Conservation (phyloP, 2,888 invertebrate species). For the Brachycybe producta region DNA sequence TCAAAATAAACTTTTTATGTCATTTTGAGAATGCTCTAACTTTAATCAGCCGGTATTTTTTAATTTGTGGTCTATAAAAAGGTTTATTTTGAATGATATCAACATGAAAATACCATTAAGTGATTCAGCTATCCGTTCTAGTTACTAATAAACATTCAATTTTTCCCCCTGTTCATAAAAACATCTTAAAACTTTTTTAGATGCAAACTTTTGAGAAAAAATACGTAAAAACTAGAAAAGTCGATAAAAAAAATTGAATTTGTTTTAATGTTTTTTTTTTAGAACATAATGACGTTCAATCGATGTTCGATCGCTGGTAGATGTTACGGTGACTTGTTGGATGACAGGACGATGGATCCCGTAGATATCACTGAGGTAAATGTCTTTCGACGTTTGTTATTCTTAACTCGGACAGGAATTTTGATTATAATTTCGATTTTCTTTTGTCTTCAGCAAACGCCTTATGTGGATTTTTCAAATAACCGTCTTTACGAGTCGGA, state of each 20-base stretch:
- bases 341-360: conserved; percentile 72
- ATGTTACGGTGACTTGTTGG: conserved; percentile 81
- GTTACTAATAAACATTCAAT: too few species aligned
- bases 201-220: too few species aligned
- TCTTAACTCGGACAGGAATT: background rate
- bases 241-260: background rate
- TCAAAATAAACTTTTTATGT: too few species aligned
- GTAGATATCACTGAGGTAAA: conserved; percentile 71
- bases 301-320: conserved; percentile 91
- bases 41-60: too few species aligned
- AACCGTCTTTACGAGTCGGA: conserved; percentile 82
- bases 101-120: too few species aligned
- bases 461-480: conserved; percentile 82
- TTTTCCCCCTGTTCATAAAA: too few species aligned
- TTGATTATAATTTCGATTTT: background rate
- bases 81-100: too few species aligned
- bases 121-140: too few species aligned
- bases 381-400: background rate
- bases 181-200: too few species aligned
- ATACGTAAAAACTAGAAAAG: too few species aligned
- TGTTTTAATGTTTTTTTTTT: conserved; percentile 23
- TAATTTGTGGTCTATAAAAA: too few species aligned
- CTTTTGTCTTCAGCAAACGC: conserved; percentile 47
- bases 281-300: conserved; percentile 99
- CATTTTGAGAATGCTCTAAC: too few species aligned